Conservation (phyloP, 2,113 vertebrate genomes). For the Gracilinanus agilis region DNA sequence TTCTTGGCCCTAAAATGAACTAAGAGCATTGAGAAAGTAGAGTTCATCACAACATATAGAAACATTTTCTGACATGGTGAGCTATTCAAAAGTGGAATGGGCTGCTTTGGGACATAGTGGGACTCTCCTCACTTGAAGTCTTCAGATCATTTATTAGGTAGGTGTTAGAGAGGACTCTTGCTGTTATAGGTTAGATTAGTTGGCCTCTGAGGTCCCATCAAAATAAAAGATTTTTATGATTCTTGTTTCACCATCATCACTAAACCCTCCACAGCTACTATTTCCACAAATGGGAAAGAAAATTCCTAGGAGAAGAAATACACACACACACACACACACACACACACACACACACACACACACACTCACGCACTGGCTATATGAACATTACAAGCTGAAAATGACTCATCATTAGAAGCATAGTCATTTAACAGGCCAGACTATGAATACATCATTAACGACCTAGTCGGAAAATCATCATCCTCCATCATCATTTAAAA, state of each 20-base stretch:
- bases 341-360: too few species aligned
- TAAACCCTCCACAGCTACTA: not conserved
- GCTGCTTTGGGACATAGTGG: too few species aligned
- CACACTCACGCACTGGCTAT: not conserved
- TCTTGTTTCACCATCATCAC: not conserved
- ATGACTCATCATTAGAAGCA: not conserved
- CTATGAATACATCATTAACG: conserved; percentile 53
- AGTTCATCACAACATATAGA: too few species aligned
- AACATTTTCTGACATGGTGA: too few species aligned
- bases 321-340: not conserved
- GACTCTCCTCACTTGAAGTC: too few species aligned
- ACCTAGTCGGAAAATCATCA: conserved; percentile 59
- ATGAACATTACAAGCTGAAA: conserved; percentile 1
- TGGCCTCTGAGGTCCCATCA: not conserved
- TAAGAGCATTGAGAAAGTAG: too few species aligned
- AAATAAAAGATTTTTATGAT: not conserved
- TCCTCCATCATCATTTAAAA: conserved; percentile 71
- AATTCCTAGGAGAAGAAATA: not conserved
- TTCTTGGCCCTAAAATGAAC: too few species aligned
- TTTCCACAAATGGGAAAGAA: not conserved
- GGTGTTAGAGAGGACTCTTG: too few species aligned
- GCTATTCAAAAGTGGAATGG: too few species aligned
- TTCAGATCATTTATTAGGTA: too few species aligned
- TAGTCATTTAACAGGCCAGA: conserved; percentile 39
- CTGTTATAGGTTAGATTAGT: too few species aligned